Percentiles rank a stretch among this genome's conserved stretches.
Conservation (phyloP, 2,113 vertebrate species). For the Narcine bancroftii region DNA sequence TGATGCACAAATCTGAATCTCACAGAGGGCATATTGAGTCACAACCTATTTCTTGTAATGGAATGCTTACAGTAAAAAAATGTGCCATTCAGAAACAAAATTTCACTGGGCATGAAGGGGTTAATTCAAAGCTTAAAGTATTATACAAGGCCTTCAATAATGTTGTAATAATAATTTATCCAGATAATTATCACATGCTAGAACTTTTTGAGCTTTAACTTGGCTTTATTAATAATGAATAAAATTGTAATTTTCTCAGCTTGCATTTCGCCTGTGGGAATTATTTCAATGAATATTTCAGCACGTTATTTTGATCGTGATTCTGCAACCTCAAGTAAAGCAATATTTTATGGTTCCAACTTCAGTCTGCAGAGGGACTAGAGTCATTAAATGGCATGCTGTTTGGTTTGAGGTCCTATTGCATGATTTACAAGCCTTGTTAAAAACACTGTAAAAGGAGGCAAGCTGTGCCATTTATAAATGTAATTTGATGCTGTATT, state of each 20-base stretch:
- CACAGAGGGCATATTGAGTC: not conserved
- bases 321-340: slow-evolving; percentile 67
- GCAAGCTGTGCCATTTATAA: slow-evolving; percentile 80
- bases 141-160: slow-evolving; percentile 69
- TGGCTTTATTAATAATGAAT: slow-evolving; percentile 98
- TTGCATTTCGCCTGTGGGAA: slow-evolving; percentile 79
- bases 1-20: not conserved
- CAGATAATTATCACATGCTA: slow-evolving; percentile 90
- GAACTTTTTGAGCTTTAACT: slow-evolving; percentile 78
- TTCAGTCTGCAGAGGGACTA: slow-evolving; percentile 67
- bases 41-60: not conserved
- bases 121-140: slow-evolving; percentile 80
- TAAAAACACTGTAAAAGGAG: slow-evolving; percentile 81
- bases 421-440: slow-evolving; percentile 95
- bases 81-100: not conserved
- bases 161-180: slow-evolving; percentile 94
- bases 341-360: slow-evolving; percentile 84
- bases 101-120: not conserved
- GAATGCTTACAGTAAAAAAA: not conserved
- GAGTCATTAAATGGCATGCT: slow-evolving; percentile 84
- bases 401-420: slow-evolving; percentile 70
- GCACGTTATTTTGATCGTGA: slow-evolving; percentile 98
- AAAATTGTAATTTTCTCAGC: slow-evolving; percentile 91
- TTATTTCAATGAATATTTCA: slow-evolving; percentile 99
- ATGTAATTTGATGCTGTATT: slow-evolving; percentile 87